phyloP scores from a whole-genome alignment of 2,113 vertebrate genomes.

The Alligator sinensis region DNA sequence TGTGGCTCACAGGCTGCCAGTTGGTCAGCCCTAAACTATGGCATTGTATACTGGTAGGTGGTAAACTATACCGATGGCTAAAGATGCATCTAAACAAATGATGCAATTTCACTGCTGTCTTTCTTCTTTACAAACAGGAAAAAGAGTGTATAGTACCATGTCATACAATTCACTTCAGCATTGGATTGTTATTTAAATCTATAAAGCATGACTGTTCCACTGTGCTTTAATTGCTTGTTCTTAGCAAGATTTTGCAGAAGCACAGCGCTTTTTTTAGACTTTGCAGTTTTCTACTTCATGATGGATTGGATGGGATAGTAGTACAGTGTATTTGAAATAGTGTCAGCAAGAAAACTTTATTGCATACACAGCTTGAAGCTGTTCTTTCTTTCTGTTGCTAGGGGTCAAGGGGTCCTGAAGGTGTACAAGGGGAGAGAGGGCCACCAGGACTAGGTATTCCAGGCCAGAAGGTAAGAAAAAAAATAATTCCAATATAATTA shows the following conservation, averaged over 20 bases:
- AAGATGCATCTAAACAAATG: background rate
- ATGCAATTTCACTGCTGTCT: background rate
- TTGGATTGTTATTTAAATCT: background rate
- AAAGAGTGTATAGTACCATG: background rate
- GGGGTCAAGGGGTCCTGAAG: constrained; percentile 82
- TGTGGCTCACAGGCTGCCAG: too few species aligned
- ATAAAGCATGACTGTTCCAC: background rate
- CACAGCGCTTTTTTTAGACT: background rate
- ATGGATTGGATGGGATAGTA: background rate
- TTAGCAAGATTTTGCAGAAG: background rate
- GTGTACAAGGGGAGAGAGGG: constrained; percentile 84
- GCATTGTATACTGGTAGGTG: background rate
- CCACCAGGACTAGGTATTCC: constrained; percentile 84
- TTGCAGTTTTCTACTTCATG: background rate
- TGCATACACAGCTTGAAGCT: background rate
- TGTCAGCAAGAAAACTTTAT: background rate
- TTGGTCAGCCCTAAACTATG: background rate
- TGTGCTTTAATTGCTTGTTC: background rate
- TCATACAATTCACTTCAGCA: background rate
- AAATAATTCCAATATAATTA: background rate
- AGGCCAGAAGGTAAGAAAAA: constrained; percentile 83
- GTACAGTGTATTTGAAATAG: background rate
- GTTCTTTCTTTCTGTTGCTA: constrained; percentile 45
- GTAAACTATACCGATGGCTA: background rate
- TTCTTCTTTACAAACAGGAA: background rate